phyloP scores from a whole-genome alignment of 2,113 vertebrate species.

The Rafetus swinhoei region DNA sequence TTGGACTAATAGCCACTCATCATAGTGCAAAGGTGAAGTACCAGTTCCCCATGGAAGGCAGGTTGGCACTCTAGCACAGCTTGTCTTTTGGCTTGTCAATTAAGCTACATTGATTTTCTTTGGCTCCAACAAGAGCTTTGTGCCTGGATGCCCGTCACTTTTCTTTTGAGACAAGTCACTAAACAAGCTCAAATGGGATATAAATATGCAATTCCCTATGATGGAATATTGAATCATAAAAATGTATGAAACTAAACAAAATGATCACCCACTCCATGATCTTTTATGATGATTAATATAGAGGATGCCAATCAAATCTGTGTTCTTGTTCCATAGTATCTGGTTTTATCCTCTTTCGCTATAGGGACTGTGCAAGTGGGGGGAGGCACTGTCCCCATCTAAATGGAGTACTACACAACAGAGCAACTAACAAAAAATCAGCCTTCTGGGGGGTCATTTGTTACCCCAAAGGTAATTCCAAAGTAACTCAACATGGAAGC shows the following conservation, averaged over 20 bases:
- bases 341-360: neutral
- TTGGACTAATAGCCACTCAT: neutral
- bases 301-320: neutral
- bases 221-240: neutral
- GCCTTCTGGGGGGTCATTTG: neutral
- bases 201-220: neutral
- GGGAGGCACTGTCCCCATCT: neutral
- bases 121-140: neutral
- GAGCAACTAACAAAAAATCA: neutral
- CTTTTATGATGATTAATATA: neutral
- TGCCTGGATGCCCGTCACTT: neutral
- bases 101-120: neutral
- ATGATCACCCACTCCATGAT: neutral
- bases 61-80: neutral
- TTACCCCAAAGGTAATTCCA: neutral
- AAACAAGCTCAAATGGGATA: neutral
- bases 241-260: neutral
- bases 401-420: neutral
- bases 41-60: fast-evolving
- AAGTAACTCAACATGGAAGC: neutral
- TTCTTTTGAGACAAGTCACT: neutral
- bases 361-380: neutral
- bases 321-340: neutral
- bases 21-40: neutral
- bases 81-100: neutral